phyloP scores from a whole-genome alignment of 2,113 vertebrate species.

The Syngnathoides biaculeatus region DNA sequence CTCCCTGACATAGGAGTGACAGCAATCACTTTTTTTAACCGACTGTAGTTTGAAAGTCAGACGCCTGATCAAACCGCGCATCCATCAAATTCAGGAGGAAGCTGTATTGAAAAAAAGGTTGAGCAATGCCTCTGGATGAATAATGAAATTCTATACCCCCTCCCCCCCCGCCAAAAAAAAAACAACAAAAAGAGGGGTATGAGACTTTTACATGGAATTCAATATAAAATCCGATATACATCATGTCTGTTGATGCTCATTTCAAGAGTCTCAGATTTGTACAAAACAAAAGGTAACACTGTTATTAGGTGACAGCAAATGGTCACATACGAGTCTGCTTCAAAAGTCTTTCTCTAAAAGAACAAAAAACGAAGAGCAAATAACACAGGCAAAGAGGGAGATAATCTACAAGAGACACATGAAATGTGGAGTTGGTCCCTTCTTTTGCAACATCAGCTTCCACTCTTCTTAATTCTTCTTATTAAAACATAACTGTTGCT shows the following conservation, averaged over 20 bases:
- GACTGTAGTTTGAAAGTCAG: neutral
- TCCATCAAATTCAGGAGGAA: neutral
- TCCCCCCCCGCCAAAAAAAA: no score
- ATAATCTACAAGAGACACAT: neutral
- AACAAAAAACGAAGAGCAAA: neutral
- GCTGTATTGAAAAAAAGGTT: neutral
- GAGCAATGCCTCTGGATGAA: neutral
- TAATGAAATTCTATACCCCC: no score
- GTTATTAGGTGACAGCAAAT: neutral
- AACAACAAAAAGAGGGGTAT: no score
- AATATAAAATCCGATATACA: neutral
- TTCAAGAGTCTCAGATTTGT: neutral
- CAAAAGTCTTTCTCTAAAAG: neutral
- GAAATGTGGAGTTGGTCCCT: no score
- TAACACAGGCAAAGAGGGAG: neutral
- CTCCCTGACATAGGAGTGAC: no score
- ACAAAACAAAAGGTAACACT: neutral
- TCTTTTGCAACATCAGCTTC: no score
- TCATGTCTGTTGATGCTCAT: slow-evolving; percentile 1
- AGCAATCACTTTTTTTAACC: neutral
- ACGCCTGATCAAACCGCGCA: neutral
- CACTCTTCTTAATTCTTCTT: no score
- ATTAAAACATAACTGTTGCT: no score
- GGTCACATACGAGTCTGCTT: neutral
- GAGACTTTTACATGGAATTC: neutral